Conservation (phyloP, 2,888 invertebrate species). For the Dasysyrphus tricinctus region DNA sequence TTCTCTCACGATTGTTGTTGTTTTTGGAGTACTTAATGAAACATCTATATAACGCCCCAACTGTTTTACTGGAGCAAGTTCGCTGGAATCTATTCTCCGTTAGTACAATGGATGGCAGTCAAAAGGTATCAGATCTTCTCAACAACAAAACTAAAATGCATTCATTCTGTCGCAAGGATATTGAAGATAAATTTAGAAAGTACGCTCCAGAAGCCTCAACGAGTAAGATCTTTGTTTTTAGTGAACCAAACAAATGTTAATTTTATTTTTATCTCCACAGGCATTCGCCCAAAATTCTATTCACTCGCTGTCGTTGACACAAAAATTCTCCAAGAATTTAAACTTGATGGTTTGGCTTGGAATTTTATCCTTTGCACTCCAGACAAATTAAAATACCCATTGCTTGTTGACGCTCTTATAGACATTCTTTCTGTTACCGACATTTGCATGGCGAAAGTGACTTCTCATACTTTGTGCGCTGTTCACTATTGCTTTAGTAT, state of each 20-base stretch:
- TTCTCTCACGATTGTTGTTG: constrained; percentile 92
- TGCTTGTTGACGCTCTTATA: constrained; percentile 93
- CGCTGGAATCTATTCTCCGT: constrained; percentile 91
- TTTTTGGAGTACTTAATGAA: constrained; percentile 97
- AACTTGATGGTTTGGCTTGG: constrained; percentile 95
- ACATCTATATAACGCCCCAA: constrained; percentile 96
- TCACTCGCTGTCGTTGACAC: constrained; percentile 91
- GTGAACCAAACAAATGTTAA: neutral
- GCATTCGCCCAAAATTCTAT: constrained; percentile 96
- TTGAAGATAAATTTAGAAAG: constrained; percentile 90
- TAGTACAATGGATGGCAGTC: constrained; percentile 86
- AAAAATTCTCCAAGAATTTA: constrained; percentile 90
- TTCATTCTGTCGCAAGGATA: constrained; percentile 88
- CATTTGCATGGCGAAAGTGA: constrained; percentile 85
- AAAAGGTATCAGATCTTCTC: constrained; percentile 83
- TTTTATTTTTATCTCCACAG: constrained; percentile 78
- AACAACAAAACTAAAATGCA: constrained; percentile 86
- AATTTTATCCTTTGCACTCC: constrained; percentile 97
- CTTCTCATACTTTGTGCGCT: constrained; percentile 89
- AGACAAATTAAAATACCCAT: constrained; percentile 94
- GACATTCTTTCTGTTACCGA: constrained; percentile 92
- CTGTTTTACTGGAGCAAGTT: constrained; percentile 93
- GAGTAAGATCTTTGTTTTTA: constrained; percentile 77
- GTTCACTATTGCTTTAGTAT: constrained; percentile 94
- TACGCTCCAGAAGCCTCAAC: constrained; percentile 83